Evolutionary conservation across 2,113 vertebrate species (phyloP).

Genomic region (Spermophilus dauricus): DNA sequence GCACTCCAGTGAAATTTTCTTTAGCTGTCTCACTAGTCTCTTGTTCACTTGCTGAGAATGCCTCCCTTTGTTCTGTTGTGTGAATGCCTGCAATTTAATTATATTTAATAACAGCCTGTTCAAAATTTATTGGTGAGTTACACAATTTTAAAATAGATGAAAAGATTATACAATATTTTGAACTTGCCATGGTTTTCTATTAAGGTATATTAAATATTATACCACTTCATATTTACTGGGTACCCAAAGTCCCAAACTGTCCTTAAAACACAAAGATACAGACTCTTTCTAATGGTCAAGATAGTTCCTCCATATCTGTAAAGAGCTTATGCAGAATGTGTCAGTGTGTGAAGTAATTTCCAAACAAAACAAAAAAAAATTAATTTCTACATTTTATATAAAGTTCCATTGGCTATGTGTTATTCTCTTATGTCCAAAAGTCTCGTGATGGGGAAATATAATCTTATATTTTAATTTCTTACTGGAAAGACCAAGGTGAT

Average conservation of each 20-base stretch:
- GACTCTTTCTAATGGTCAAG: neutral
- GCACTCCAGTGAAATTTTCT: slow-evolving; percentile 62
- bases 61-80: slow-evolving; percentile 74
- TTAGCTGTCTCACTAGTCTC: slow-evolving; percentile 76
- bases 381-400: slow-evolving; percentile 29
- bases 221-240: slow-evolving; percentile 58
- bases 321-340: neutral
- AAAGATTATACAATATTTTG: slow-evolving; percentile 82
- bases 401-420: neutral
- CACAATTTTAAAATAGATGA: slow-evolving; percentile 77
- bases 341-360: neutral
- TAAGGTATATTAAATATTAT: slow-evolving; percentile 67
- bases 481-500: neutral
- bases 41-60: slow-evolving; percentile 73
- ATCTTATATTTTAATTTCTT: slow-evolving; percentile 26
- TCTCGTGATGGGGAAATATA: neutral
- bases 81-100: slow-evolving; percentile 81
- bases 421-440: neutral
- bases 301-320: neutral
- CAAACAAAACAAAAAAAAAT: slow-evolving; percentile 56
- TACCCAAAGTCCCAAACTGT: slow-evolving; percentile 54
- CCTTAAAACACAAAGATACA: slow-evolving; percentile 40
- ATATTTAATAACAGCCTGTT: slow-evolving; percentile 83
- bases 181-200: slow-evolving; percentile 69
- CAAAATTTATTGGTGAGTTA: slow-evolving; percentile 80